Conservation (phyloP, 2,797 vertebrate genomes). For the Fundulus diaphanus region DNA sequence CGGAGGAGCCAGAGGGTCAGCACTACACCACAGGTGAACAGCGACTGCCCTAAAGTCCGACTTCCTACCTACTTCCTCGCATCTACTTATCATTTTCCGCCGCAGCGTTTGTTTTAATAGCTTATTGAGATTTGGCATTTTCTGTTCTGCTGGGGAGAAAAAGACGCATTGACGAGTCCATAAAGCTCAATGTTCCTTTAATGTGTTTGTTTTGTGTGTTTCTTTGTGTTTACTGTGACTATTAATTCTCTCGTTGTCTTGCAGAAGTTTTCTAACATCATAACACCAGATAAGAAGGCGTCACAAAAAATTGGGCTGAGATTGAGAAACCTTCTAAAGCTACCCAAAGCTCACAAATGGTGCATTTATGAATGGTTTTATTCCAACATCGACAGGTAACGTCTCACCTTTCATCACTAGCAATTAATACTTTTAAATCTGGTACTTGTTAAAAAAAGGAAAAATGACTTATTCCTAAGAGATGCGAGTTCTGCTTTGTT, state of each 20-base stretch:
- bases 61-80: neutral
- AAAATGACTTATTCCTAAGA: neutral
- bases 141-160: neutral
- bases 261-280: slow-evolving; percentile 91
- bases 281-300: slow-evolving; percentile 94
- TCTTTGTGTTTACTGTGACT: slow-evolving; percentile 1
- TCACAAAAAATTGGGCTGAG: slow-evolving; percentile 98
- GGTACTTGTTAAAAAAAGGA: neutral
- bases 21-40: slow-evolving; percentile 90
- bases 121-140: neutral
- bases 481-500: neutral
- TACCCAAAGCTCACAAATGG: slow-evolving; percentile 99
- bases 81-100: neutral
- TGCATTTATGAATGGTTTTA: slow-evolving; percentile 99
- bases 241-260: slow-evolving; percentile 50
- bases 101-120: neutral
- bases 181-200: neutral
- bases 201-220: neutral
- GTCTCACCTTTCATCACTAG: neutral
- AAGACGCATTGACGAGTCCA: neutral
- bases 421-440: neutral
- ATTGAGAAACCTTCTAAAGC: slow-evolving; percentile 95
- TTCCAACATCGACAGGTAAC: slow-evolving; percentile 98
- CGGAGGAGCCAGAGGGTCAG: slow-evolving; percentile 94
- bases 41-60: neutral